Evolutionary conservation across 1,140 invertebrate species (phyloP), one percentile per base, ranked within the genome.

Genomic region (Drosophila rhopaloa): DNA sequence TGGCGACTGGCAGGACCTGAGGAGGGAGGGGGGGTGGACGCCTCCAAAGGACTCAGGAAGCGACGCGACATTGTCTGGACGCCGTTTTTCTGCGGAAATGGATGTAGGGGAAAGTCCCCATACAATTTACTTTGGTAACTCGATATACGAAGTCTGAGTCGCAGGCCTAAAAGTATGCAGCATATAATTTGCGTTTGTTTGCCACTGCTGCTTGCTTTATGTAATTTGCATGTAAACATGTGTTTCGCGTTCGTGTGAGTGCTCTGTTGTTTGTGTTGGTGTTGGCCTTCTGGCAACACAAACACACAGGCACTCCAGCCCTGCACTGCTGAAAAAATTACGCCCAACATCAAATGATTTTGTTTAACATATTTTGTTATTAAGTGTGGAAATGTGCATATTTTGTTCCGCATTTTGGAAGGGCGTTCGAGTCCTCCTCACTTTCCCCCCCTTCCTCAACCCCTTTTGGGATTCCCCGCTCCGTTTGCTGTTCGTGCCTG

Each of bases 341-440:
- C 83, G 57, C 61, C 82, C 84, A 81, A 88, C 80, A 88, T 89
- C 84, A 90, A 89, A 89, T 89, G 77, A 89, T 89, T 89, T 89
- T 89, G 85, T 89, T 89, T 90, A 89, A 90, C 84, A 89, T 89
- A 89, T 89, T 89, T 89, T 90, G 85, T 90, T 89, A 89, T 89
- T 89, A 89, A 89, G 84, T 89, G 85, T 89, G 85, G 85, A 89
- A 90, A 89, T 89, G 84, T 90, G 84, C 84, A 89, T 89, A 89
- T 88, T 89, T 90, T 62, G 70, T 55, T 81, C 54, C 65, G 66
- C 43, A 44, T 16, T 44, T 13, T 24, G 10, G 4, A 24, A 13
- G 11, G 19, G 2, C 7, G 24, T 9, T 5, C 46, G 1, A 13
- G 24, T 9, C 1, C 46, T 14, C 59, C 46, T 41, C 16, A 48